Percentiles rank a stretch among this genome's conserved stretches.
phyloP scores from a whole-genome alignment of 2,113 vertebrate genomes.

The Cervus canadensis region DNA sequence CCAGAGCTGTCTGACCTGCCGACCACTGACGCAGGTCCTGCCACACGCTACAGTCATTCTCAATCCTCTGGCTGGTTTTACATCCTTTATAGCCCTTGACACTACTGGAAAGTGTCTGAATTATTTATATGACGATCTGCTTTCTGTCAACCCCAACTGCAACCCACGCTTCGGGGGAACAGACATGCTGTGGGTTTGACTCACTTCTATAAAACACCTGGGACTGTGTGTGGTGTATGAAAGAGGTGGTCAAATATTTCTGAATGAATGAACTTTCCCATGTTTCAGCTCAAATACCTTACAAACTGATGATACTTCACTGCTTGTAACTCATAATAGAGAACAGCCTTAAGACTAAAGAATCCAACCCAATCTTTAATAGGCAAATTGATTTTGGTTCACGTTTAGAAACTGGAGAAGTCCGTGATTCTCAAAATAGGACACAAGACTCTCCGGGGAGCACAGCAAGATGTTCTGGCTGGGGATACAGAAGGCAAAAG shows the following conservation, averaged over 20 bases:
- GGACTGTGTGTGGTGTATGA: rapidly evolving
- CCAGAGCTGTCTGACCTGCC: neutral
- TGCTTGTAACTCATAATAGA: neutral
- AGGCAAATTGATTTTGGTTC: neutral
- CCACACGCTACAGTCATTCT: neutral
- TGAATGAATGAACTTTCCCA: neutral
- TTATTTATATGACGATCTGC: no score
- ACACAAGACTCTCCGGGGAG: rapidly evolving
- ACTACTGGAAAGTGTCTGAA: neutral
- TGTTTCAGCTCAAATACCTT: neutral
- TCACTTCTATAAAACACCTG: no score
- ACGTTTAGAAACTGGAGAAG: neutral
- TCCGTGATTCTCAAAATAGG: neutral
- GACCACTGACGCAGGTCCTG: neutral
- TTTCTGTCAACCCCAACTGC: neutral
- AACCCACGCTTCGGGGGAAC: neutral
- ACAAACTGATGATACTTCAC: neutral
- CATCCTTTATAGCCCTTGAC: no score
- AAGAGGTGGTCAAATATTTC: neutral
- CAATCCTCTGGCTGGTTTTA: neutral
- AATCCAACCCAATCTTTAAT: neutral
- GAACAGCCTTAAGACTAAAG: neutral
- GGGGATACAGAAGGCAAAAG: neutral
- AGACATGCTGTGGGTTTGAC: neutral
- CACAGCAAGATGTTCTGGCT: neutral